Evolutionary conservation across 2,113 vertebrate genomes (phyloP).

Genomic region (Catharus fuscescens): DNA sequence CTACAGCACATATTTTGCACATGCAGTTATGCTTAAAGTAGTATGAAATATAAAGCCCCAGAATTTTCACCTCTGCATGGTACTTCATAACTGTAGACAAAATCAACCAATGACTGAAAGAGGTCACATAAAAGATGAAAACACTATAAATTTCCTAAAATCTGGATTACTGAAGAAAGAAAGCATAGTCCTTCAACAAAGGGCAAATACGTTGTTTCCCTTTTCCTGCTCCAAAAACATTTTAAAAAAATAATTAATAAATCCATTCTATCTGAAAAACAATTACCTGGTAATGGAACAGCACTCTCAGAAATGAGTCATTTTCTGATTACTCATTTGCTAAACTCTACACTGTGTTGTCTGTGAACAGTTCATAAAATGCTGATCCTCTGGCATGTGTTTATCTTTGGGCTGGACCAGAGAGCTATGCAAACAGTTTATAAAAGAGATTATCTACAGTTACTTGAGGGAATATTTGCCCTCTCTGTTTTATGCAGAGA

Average conservation of each 20-base stretch:
- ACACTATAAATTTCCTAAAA: background rate
- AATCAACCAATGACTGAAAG: background rate
- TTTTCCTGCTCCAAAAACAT: background rate
- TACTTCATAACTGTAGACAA: background rate
- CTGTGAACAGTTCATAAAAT: conserved; percentile 21
- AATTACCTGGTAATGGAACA: background rate
- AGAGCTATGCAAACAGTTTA: conserved; percentile 42
- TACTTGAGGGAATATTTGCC: background rate
- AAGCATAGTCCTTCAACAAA: background rate
- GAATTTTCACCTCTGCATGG: conserved; percentile 28
- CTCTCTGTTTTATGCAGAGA: background rate
- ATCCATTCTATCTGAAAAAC: background rate
- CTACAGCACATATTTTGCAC: background rate
- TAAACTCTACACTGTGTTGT: background rate
- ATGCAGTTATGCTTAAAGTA: background rate
- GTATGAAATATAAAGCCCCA: conserved; percentile 40
- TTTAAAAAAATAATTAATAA: background rate
- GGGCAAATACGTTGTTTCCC: background rate
- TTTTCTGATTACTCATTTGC: conserved; percentile 4
- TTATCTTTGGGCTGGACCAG: conserved; percentile 35
- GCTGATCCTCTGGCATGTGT: conserved; percentile 30
- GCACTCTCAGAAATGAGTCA: background rate
- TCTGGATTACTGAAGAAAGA: background rate
- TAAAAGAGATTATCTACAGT: conserved; percentile 31
- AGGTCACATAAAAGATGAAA: background rate